Base-by-base conservation (phyloP, 2,888 invertebrate species). In the Trachelus troglodyta region DNA sequence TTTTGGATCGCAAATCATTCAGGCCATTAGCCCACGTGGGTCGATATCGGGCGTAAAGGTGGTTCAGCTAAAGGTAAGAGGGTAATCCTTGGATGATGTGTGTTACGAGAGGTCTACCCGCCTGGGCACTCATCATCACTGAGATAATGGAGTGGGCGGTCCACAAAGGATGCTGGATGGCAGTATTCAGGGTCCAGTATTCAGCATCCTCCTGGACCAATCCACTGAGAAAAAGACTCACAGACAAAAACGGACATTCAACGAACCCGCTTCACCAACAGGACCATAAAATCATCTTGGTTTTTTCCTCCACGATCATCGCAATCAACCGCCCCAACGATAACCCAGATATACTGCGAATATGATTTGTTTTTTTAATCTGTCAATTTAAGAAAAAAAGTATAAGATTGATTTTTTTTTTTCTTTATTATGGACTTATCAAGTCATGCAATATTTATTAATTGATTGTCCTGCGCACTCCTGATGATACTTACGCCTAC, bases 91-190 rank as follows among this genome's bases (percentile, higher is more conserved):
- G 78, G 84, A 84, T 86, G 87, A 90, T 89, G 88, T 87, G 88
- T 87, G 87, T 87, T 88, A 88, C 88, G 86, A 87, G 88, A 87
- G 84, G 85, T 84, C 81, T 81, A 88, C 84, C 89, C 89, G 89
- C 90, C 87, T 89, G 89, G 90, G 90, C 89, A 90, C 90, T 91
- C 90, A 89, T 90, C 91, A 90, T 90, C 90, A 86, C 89, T 86
- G 86, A 86, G 90, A 89, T 91, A 91, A 91, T 91, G 88, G 90
- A 89, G 90, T 90, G 88, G 91, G 91, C 91, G 90, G 86, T 90
- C 82, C 89, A 83, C 86, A 82, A 85, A 87, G 86, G 82, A 88
- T 88, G 82, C 85, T 83, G 82, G 82, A 83, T 82, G 83, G 86
- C 69, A 86, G 84, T 83, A 82, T 84, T 81, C 74, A 40, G 40